These are phyloP conservation scores for Drosophila diplacantha DNA, from an alignment of 2,888 invertebrate genomes.

Conservation along the genomic window DNA sequence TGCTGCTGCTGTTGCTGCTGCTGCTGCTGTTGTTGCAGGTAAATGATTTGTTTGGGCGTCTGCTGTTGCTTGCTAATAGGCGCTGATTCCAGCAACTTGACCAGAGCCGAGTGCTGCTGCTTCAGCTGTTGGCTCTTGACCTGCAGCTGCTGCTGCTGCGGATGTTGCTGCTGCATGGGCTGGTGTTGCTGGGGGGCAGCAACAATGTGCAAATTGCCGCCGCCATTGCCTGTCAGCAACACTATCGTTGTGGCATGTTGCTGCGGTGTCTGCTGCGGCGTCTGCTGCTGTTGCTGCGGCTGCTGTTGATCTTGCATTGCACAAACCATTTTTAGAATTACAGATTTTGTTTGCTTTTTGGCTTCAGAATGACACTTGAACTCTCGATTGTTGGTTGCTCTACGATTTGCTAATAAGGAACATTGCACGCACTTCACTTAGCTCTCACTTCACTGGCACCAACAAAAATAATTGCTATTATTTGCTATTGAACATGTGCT, in stretches of 20 bases:
- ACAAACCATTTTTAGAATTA: conserved; percentile 76
- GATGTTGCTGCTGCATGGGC: conserved; percentile 16
- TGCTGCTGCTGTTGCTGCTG: conserved; percentile 50
- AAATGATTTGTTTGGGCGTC: conserved; percentile 43
- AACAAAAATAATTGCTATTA: conserved; percentile 52
- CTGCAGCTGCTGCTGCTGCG: conserved; percentile 58
- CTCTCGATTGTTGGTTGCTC: conserved; percentile 46
- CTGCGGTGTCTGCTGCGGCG: conserved; percentile 52
- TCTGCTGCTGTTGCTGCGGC: conserved; percentile 56
- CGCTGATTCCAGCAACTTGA: conserved; percentile 82
- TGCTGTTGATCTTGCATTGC: conserved; percentile 76
- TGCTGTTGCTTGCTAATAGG: conserved; percentile 70
- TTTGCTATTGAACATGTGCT: conserved; percentile 40
- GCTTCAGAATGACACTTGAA: conserved; percentile 74
- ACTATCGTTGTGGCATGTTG: conserved; percentile 72
- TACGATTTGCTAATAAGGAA: conserved; percentile 75
- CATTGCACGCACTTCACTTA: conserved; percentile 68
- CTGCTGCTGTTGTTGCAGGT: conserved; percentile 43
- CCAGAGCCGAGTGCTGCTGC: conserved; percentile 82
- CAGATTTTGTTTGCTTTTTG: conserved; percentile 60
- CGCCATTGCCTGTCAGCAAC: conserved; percentile 56
- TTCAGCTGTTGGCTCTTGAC: conserved; percentile 79
- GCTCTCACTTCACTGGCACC: conserved; percentile 66
- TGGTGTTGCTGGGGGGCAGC: conserved; percentile 44
- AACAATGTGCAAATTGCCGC: conserved; percentile 57